phyloP scores from a whole-genome alignment of 2,113 vertebrate species.

The Caloenas nicobarica region DNA sequence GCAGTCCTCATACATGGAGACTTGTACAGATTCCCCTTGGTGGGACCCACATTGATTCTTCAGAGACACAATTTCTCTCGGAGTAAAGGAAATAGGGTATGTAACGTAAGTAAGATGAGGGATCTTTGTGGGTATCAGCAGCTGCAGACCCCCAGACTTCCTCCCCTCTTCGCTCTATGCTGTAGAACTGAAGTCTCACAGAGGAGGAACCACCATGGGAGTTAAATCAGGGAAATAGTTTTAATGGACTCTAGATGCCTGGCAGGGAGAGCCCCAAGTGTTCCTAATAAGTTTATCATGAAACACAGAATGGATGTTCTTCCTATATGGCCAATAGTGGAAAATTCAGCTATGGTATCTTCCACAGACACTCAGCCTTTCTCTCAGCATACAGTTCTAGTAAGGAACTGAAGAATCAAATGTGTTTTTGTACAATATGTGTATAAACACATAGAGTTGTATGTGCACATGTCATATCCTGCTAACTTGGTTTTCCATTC shows the following conservation, averaged over 20 bases:
- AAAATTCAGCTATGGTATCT: background rate
- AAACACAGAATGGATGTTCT: background rate
- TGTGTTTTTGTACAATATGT: background rate
- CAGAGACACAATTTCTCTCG: background rate
- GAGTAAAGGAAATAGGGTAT: background rate
- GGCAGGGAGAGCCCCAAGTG: background rate
- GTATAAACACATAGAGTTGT: background rate
- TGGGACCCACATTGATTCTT: background rate
- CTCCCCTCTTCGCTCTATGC: background rate
- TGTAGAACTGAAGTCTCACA: background rate
- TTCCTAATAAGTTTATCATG: background rate
- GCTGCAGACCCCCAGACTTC: background rate
- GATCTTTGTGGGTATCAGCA: background rate
- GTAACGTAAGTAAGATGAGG: background rate
- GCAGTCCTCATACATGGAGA: background rate
- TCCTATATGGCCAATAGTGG: background rate
- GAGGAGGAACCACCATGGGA: background rate
- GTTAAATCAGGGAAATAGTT: background rate
- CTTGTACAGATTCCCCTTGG: background rate
- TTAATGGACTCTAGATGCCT: background rate
- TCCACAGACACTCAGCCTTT: background rate
- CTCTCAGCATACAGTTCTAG: background rate
- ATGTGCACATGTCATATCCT: background rate
- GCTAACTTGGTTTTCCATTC: background rate
- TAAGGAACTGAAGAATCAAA: background rate